Conservation (phyloP, 1,140 invertebrate genomes). For the Drosophila arawakana region DNA sequence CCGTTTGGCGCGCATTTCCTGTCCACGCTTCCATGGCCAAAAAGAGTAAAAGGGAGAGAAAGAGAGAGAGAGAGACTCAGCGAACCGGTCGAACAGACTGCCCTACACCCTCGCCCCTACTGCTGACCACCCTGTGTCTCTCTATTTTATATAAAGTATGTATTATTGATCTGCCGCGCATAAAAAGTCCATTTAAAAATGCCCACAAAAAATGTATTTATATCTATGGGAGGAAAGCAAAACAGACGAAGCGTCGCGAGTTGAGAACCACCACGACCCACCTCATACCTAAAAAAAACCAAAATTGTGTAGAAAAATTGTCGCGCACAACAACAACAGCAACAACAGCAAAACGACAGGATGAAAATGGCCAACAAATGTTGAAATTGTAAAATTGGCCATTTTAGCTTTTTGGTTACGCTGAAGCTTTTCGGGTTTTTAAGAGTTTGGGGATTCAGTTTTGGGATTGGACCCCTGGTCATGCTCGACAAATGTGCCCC, state of each 20-base stretch:
- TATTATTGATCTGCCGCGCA: conserved; percentile 82
- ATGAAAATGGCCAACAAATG: conserved; percentile 42
- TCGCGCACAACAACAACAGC: conserved; percentile 45
- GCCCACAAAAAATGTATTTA: conserved; percentile 29
- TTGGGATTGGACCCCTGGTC: conserved; percentile 8
- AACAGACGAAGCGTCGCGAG: conserved; percentile 50
- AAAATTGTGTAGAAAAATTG: conserved; percentile 76
- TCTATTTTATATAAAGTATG: conserved; percentile 67
- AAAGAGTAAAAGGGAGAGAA: conserved; percentile 4
- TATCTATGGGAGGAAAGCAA: conserved; percentile 8
- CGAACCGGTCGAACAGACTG: background rate
- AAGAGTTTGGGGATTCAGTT: conserved; percentile 21
- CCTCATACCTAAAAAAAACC: conserved; percentile 18
- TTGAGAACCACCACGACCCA: conserved; percentile 9
- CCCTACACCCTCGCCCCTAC: background rate
- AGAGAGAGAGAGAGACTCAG: conserved; percentile 3
- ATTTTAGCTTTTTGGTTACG: conserved; percentile 76
- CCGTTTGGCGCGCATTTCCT: conserved; percentile 80
- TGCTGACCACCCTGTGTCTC: conserved; percentile 12
- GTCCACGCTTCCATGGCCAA: conserved; percentile 71
- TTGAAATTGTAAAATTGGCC: conserved; percentile 80
- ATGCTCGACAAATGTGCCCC: conserved; percentile 31
- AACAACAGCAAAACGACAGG: conserved; percentile 13
- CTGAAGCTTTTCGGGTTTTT: conserved; percentile 32
- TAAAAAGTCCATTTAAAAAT: conserved; percentile 82